Base-by-base conservation (phyloP, 2,113 vertebrate genomes). In the Oenanthe melanoleuca region DNA sequence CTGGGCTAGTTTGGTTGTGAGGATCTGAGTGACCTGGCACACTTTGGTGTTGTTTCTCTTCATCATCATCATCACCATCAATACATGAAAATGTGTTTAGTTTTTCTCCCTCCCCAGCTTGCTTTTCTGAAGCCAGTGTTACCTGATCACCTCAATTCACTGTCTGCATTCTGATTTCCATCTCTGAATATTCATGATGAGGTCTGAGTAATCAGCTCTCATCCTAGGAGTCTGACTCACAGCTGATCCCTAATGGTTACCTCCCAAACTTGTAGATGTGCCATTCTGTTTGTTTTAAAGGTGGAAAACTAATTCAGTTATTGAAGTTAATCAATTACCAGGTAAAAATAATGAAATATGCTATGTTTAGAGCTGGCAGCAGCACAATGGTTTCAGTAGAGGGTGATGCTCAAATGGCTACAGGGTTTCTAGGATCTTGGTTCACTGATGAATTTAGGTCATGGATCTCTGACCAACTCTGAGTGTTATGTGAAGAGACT, bases 161-260 rank as follows among this genome's bases (percentile, higher is more conserved):
- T 77, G 28, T 82, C 38, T 75, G 34, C 5, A 1, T 94, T 89
- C 50, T 94, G 74, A 94, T 91, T 95, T 95, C 67, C 67, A 57
- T 40, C 67, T 89, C 64, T 92, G 87, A 97, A 94, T 96, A 94
- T 95, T 96, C 85, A 88, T 92, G 21, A 70, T 71, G 44, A 70
- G 64, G 63, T 93, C 92, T 82, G 52, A 96, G 73, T 89, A 94
- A 94, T 95, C 79, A 86, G 29, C 64, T 77, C 50, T 91, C 22
- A 5, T 67, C 44, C 67, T 88, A 66, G 44, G 12, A 94, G 33
- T 38, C 70, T 88, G 79, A 59, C 47, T 87, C 0, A 31, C 60
- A 93, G 71, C 52, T 89, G 85, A 95, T 91, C 74, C 24, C 38
- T 70, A 63, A 80, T 47, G 42, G 71, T 63, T 96, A 47, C 59